Evolutionary conservation across 2,797 vertebrate genomes (phyloP).

Genomic region (Limosa lapponica): DNA sequence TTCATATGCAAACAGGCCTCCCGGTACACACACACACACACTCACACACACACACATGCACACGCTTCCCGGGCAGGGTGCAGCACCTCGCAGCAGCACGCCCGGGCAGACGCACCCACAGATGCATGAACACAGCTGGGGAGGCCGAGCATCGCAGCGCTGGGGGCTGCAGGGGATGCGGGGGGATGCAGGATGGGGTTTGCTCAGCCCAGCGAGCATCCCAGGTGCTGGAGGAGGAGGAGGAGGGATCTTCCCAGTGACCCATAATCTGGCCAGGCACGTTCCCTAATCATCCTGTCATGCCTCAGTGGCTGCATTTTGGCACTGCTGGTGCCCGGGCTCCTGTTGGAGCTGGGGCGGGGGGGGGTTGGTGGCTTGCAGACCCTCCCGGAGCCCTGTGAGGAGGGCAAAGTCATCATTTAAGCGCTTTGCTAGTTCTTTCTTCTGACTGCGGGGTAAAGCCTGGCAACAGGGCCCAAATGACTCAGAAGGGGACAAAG

Average conservation of each 20-base stretch:
- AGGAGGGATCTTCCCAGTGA: not conserved
- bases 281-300: not conserved
- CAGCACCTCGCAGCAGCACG: not conserved
- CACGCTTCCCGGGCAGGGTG: not conserved
- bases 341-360: not conserved
- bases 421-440: not conserved
- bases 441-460: not conserved
- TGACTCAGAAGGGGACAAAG: not conserved
- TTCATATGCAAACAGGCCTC: constrained; percentile 80
- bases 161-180: not conserved
- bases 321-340: not conserved
- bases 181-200: not conserved
- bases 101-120: rapidly evolving
- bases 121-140: rapidly evolving
- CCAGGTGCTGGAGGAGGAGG: not conserved
- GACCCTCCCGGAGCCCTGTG: not conserved
- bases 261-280: not conserved
- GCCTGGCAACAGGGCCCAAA: not conserved
- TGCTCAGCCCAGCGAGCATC: not conserved
- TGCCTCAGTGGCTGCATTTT: not conserved
- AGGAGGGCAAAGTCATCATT: not conserved
- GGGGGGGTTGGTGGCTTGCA: not conserved
- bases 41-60: not conserved
- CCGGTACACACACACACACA: not conserved
- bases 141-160: rapidly evolving